Evolutionary conservation across 2,797 vertebrate species (phyloP).

Genomic region (Rhinella marina): DNA sequence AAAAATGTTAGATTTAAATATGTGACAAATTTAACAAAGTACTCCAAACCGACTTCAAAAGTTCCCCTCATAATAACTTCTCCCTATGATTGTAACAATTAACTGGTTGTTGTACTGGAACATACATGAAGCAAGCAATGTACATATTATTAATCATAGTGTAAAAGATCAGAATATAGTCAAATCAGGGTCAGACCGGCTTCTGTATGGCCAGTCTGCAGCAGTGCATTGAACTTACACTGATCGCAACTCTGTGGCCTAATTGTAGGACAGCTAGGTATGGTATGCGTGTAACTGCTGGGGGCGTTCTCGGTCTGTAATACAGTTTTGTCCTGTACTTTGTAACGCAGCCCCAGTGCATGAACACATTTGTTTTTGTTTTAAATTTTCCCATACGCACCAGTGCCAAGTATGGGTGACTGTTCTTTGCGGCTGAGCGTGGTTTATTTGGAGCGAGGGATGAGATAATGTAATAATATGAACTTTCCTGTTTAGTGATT

Average conservation of each 20-base stretch:
- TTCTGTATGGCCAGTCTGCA: not conserved
- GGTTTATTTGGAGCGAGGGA: conserved; percentile 71
- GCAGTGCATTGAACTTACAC: not conserved
- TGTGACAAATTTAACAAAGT: no score
- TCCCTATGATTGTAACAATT: no score
- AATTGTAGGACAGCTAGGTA: not conserved
- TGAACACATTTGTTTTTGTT: conserved; percentile 80
- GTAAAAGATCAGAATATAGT: not conserved
- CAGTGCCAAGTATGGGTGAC: conserved; percentile 77
- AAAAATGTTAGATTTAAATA: no score
- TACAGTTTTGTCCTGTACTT: conserved; percentile 66
- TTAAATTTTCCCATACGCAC: conserved; percentile 79
- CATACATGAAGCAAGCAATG: no score
- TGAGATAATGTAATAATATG: conserved; percentile 75
- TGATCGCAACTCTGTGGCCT: not conserved
- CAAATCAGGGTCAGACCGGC: not conserved
- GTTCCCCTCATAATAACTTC: no score
- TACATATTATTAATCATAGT: not conserved
- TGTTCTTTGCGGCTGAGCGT: conserved; percentile 74
- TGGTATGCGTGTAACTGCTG: conserved; percentile 48
- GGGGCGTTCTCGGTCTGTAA: conserved; percentile 72
- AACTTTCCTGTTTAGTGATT: conserved; percentile 65
- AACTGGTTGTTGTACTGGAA: no score
- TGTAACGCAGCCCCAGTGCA: conserved; percentile 73
- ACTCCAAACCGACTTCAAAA: no score